Conservation (phyloP, 2,888 invertebrate species). For the Acronicta leporina region DNA sequence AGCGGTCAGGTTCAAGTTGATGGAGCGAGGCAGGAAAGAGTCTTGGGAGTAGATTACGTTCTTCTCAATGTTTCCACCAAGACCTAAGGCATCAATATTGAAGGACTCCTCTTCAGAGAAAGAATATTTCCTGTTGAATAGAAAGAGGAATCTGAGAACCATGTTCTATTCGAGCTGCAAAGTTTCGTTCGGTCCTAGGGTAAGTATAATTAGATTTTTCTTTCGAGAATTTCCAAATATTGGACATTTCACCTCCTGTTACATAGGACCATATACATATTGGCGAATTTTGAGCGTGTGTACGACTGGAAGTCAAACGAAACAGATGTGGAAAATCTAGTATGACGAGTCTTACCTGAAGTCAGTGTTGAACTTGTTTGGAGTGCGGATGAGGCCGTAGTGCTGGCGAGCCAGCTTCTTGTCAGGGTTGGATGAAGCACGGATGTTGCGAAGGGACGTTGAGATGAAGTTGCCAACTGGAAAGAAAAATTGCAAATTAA, state of each 20-base stretch:
- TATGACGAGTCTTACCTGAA: constrained; percentile 82
- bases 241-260: too few species aligned
- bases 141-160: not conserved
- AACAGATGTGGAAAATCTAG: not conserved
- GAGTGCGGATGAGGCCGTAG: constrained; percentile 87
- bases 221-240: too few species aligned
- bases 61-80: constrained; percentile 91
- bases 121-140: constrained; percentile 91
- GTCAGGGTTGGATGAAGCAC: constrained; percentile 93
- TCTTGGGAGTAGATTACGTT: constrained; percentile 95
- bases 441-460: constrained; percentile 93
- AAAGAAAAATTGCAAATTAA: not conserved
- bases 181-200: too few species aligned
- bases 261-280: too few species aligned
- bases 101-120: constrained; percentile 93
- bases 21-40: constrained; percentile 93
- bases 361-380: constrained; percentile 90
- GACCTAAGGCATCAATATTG: constrained; percentile 91
- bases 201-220: too few species aligned
- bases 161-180: too few species aligned
- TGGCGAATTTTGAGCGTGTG: too few species aligned
- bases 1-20: constrained; percentile 92
- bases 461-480: constrained; percentile 95
- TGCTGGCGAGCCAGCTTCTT: constrained; percentile 89
- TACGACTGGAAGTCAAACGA: too few species aligned